phyloP scores from a whole-genome alignment of 2,888 invertebrate genomes.

The Drosophila subsilvestris region DNA sequence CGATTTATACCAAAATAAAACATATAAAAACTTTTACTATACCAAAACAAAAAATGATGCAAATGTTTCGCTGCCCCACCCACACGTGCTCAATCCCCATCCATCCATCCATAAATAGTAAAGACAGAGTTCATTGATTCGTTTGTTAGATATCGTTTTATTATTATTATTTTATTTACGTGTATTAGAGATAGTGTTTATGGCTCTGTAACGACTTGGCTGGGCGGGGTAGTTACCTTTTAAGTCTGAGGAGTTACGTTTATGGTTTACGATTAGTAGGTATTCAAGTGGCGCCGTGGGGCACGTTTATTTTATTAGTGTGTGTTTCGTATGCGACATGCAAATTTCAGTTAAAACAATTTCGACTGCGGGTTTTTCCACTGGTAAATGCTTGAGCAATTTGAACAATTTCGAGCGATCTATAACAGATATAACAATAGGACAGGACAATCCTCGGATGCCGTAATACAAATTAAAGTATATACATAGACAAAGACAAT shows the following conservation, averaged over 20 bases:
- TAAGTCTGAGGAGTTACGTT: conserved; percentile 51
- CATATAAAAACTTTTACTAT: conserved; percentile 63
- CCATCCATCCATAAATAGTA: conserved; percentile 26
- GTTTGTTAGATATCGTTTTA: conserved; percentile 74
- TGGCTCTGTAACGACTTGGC: conserved; percentile 67
- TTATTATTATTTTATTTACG: conserved; percentile 49
- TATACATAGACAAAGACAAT: conserved; percentile 43
- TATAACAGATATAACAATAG: conserved; percentile 21
- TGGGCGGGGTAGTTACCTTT: conserved; percentile 46
- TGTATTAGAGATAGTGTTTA: conserved; percentile 51
- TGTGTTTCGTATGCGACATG: conserved; percentile 54
- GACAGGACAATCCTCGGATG: conserved; percentile 22
- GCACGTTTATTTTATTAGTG: conserved; percentile 65
- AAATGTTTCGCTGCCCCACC: conserved; percentile 1
- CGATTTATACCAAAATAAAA: conserved; percentile 52
- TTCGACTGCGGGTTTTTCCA: conserved; percentile 45
- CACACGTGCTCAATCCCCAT: neutral
- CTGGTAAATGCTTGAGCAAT: conserved; percentile 54
- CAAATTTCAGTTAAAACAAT: conserved; percentile 68
- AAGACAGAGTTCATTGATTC: conserved; percentile 47
- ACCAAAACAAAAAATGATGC: conserved; percentile 19
- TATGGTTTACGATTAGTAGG: conserved; percentile 44
- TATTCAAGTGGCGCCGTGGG: conserved; percentile 29
- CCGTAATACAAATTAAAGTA: conserved; percentile 46
- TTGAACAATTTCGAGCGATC: conserved; percentile 30